Evolutionary conservation across 1,140 invertebrate species (phyloP).

Genomic region (Uloborus diversus): DNA sequence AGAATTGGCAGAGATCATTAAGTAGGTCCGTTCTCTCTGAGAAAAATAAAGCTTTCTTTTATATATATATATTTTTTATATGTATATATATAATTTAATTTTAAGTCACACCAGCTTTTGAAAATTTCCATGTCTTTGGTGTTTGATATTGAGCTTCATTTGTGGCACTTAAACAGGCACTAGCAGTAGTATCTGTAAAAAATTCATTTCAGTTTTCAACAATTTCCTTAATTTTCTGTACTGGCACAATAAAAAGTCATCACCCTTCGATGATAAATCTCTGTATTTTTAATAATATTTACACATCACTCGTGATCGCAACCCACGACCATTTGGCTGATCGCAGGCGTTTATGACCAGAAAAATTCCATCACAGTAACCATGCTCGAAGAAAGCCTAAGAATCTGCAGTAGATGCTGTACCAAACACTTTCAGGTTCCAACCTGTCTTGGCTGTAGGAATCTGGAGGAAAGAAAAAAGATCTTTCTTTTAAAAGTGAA

Average conservation of each 20-base stretch:
- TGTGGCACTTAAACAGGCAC: slow-evolving; percentile 55
- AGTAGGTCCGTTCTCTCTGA: slow-evolving; percentile 21
- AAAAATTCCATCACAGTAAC: background rate
- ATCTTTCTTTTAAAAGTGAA: no score
- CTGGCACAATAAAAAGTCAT: slow-evolving; percentile 54
- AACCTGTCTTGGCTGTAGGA: slow-evolving; percentile 30
- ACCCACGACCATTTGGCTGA: slow-evolving; percentile 49
- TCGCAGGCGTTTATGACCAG: slow-evolving; percentile 38
- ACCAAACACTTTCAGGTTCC: slow-evolving; percentile 47
- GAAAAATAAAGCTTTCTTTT: slow-evolving; percentile 51
- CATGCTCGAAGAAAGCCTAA: background rate
- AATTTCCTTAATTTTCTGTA: slow-evolving; percentile 36
- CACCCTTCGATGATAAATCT: slow-evolving; percentile 44
- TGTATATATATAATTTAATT: background rate
- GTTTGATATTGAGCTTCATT: slow-evolving; percentile 49
- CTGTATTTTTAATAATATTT: slow-evolving; percentile 11
- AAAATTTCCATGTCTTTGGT: slow-evolving; percentile 34
- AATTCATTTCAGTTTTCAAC: slow-evolving; percentile 12
- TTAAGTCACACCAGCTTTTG: slow-evolving; percentile 34
- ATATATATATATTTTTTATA: slow-evolving; percentile 32
- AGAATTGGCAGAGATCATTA: slow-evolving; percentile 9
- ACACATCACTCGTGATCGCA: slow-evolving; percentile 39
- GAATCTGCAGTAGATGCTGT: slow-evolving; percentile 45
- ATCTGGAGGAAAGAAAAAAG: slow-evolving; percentile 56
- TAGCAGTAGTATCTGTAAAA: slow-evolving; percentile 46